Evolutionary conservation across 2,113 vertebrate species (phyloP).

Genomic region (Megaceryle maxima): DNA sequence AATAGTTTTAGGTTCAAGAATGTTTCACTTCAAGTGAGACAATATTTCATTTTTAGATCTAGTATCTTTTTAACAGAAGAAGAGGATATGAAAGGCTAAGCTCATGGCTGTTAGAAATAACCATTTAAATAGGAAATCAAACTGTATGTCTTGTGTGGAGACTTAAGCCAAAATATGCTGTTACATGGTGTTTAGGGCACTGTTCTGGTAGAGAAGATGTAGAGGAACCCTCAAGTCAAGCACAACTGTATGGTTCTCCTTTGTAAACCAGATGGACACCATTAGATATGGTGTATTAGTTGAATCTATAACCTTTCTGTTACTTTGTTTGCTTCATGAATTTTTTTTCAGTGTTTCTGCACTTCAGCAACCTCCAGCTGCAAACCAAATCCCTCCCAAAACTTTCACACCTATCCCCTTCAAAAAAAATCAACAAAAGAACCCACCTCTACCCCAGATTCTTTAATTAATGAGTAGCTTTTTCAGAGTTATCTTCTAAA

Average conservation of each 20-base stretch:
- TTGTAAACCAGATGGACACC: neutral
- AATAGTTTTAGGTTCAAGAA: neutral
- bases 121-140: neutral
- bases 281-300: neutral
- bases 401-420: neutral
- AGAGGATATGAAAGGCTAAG: neutral
- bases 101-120: neutral
- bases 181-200: neutral
- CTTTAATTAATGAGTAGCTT: neutral
- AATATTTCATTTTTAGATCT: neutral
- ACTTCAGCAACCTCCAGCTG: neutral
- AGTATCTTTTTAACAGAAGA: neutral
- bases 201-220: neutral
- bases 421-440: neutral
- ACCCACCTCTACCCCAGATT: neutral
- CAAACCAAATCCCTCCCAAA: neutral
- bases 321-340: neutral
- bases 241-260: neutral
- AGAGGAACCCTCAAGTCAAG: neutral
- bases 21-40: neutral
- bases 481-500: neutral
- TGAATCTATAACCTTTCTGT: neutral
- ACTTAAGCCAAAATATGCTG: neutral
- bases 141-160: neutral
- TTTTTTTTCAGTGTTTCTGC: neutral